Percentiles rank a stretch among this genome's conserved stretches.
Conservation (phyloP, 2,113 vertebrate genomes). For the Perca fluviatilis region DNA sequence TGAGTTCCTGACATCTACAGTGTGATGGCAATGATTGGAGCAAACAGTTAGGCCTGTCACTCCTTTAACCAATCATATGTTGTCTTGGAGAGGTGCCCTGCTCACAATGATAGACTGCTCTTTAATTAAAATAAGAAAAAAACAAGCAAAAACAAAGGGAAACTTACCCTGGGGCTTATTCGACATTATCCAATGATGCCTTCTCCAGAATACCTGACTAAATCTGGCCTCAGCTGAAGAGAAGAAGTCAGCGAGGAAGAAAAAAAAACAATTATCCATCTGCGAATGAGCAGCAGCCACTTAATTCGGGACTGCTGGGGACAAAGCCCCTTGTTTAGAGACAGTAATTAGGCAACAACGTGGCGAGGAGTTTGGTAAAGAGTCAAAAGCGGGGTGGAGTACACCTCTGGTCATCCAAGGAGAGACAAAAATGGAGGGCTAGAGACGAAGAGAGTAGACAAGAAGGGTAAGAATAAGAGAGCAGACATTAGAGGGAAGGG, state of each 20-base stretch:
- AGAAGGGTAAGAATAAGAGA: constrained; percentile 43
- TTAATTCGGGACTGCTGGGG: constrained; percentile 67
- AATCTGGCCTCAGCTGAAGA: constrained; percentile 62
- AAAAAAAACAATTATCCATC: constrained; percentile 65
- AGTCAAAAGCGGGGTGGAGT: constrained; percentile 32
- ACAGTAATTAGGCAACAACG: constrained; percentile 68
- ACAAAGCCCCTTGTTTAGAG: constrained; percentile 62
- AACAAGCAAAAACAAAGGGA: constrained; percentile 24
- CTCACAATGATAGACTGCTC: constrained; percentile 36
- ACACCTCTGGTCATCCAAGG: constrained; percentile 56
- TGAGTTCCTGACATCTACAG: constrained; percentile 1
- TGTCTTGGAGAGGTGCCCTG: constrained; percentile 58
- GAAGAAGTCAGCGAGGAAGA: constrained; percentile 35
- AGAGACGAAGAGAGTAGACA: constrained; percentile 35
- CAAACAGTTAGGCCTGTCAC: constrained; percentile 29
- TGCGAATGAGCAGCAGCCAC: constrained; percentile 64
- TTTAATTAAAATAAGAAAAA: constrained; percentile 62
- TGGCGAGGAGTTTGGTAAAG: constrained; percentile 38
- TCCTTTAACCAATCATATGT: constrained; percentile 60
- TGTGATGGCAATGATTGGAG: background rate
- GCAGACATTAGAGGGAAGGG: constrained; percentile 45
- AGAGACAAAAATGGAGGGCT: constrained; percentile 38
- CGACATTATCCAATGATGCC: constrained; percentile 52
- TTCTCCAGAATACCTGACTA: constrained; percentile 63
- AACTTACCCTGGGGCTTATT: constrained; percentile 64